These are phyloP conservation scores for Sorex maritimensis DNA, from an alignment of 2,797 vertebrate species.

Conservation along the genomic window DNA sequence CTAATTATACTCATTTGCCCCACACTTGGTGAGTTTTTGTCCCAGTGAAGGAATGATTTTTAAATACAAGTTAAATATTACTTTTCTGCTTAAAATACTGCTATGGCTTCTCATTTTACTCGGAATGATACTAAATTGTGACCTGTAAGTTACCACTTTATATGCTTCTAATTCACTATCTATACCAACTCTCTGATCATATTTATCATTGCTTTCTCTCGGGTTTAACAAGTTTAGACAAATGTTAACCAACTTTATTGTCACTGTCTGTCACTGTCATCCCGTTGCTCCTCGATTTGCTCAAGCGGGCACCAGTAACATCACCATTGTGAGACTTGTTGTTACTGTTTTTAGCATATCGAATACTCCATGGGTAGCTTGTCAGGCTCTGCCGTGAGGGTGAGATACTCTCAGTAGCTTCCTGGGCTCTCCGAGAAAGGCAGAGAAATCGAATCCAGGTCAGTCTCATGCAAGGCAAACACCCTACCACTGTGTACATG, in stretches of 20 bases:
- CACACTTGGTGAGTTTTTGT: background rate
- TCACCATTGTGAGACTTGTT: no score
- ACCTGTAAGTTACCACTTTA: background rate
- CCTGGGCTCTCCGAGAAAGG: no score
- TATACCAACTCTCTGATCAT: slow-evolving; percentile 8
- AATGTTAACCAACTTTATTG: slow-evolving; percentile 6
- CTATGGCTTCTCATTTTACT: slow-evolving; percentile 24
- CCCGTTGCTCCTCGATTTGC: no score
- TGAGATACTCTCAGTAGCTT: no score
- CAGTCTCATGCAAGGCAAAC: no score
- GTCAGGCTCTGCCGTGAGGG: no score
- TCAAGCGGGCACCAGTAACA: no score
- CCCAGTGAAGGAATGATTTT: background rate
- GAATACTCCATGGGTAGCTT: no score
- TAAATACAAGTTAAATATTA: slow-evolving; percentile 1
- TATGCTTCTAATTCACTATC: background rate
- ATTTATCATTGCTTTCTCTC: background rate
- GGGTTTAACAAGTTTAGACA: slow-evolving; percentile 4
- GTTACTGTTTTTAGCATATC: no score
- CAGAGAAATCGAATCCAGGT: no score
- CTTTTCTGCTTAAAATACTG: background rate
- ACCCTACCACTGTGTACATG: background rate
- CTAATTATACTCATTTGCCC: background rate
- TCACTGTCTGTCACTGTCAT: no score
- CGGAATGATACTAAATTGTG: background rate